Percentiles rank a stretch among this genome's conserved stretches.
phyloP scores from a whole-genome alignment of 2,888 invertebrate genomes.

The Drosophila dives region DNA sequence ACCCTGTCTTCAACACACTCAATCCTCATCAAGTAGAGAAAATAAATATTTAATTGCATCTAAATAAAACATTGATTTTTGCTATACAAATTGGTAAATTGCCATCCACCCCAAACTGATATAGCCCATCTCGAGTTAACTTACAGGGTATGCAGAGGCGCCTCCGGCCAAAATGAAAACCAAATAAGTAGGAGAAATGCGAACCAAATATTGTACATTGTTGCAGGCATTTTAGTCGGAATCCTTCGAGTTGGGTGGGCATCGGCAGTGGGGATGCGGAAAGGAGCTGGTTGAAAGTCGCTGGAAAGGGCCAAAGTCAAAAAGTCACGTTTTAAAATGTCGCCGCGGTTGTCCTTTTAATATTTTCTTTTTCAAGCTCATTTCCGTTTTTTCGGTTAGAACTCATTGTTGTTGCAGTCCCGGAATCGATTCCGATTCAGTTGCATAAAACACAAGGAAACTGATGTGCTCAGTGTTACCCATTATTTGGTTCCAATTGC shows the following conservation, averaged over 20 bases:
- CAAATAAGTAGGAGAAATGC: slow-evolving; percentile 63
- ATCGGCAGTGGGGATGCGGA: not conserved
- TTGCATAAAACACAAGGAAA: slow-evolving; percentile 24
- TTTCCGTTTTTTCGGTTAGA: slow-evolving; percentile 54
- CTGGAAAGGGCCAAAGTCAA: slow-evolving; percentile 30
- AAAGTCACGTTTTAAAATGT: slow-evolving; percentile 70
- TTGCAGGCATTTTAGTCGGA: slow-evolving; percentile 33
- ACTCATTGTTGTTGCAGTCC: slow-evolving; percentile 9
- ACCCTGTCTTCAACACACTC: slow-evolving; percentile 23
- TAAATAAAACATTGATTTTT: not conserved
- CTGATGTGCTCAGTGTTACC: slow-evolving; percentile 7
- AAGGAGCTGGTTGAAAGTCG: not conserved
- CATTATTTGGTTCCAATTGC: not conserved
- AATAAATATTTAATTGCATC: not conserved
- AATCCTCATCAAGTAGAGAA: not conserved
- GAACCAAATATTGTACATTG: slow-evolving; percentile 61
- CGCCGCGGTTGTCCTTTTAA: slow-evolving; percentile 65
- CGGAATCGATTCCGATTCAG: slow-evolving; percentile 21
- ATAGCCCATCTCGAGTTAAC: not conserved
- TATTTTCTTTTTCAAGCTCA: slow-evolving; percentile 64
- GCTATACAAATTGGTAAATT: not conserved
- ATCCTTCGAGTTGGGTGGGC: not conserved
- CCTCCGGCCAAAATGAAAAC: slow-evolving; percentile 33
- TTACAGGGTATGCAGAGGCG: slow-evolving; percentile 19
- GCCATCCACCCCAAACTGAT: not conserved